A percentile compares a stretch with the other conserved stretches of the same genome.
phyloP scores from a whole-genome alignment of 2,113 vertebrate genomes.

The Oostethus manadensis region DNA sequence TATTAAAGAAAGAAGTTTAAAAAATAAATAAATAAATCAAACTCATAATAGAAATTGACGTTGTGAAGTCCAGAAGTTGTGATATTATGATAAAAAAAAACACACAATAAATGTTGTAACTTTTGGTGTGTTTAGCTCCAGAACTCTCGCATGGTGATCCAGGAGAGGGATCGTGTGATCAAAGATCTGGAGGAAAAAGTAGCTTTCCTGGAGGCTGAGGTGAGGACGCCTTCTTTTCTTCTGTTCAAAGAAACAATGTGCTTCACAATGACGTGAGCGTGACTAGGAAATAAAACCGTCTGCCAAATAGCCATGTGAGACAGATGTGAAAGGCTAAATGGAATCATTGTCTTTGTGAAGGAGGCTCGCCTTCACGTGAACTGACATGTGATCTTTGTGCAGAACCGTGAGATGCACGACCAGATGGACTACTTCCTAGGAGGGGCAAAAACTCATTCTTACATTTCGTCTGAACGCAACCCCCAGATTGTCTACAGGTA shows the following conservation, averaged over 20 bases:
- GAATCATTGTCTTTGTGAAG: background rate
- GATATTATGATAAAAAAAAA: too few species aligned
- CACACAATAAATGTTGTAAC: too few species aligned
- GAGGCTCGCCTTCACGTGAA: background rate
- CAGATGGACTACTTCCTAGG: constrained; percentile 86
- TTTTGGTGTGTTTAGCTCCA: constrained; percentile 87
- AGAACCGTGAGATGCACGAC: constrained; percentile 93
- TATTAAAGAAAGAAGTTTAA: too few species aligned
- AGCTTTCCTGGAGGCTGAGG: constrained; percentile 87
- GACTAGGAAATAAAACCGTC: background rate
- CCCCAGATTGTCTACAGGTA: constrained; percentile 82
- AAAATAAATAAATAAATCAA: too few species aligned
- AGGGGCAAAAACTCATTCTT: constrained; percentile 70
- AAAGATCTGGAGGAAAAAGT: constrained; percentile 89
- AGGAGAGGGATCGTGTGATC: constrained; percentile 82
- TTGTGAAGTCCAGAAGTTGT: too few species aligned
- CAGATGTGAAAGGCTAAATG: background rate
- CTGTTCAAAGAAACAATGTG: background rate
- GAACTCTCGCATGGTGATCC: constrained; percentile 88
- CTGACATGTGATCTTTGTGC: constrained; percentile 26
- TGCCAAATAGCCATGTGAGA: background rate
- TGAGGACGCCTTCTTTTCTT: constrained; percentile 38
- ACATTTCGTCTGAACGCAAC: constrained; percentile 67
- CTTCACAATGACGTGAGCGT: background rate
- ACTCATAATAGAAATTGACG: too few species aligned